Conservation (phyloP, 1,140 invertebrate species). For the Prorops nasuta region DNA sequence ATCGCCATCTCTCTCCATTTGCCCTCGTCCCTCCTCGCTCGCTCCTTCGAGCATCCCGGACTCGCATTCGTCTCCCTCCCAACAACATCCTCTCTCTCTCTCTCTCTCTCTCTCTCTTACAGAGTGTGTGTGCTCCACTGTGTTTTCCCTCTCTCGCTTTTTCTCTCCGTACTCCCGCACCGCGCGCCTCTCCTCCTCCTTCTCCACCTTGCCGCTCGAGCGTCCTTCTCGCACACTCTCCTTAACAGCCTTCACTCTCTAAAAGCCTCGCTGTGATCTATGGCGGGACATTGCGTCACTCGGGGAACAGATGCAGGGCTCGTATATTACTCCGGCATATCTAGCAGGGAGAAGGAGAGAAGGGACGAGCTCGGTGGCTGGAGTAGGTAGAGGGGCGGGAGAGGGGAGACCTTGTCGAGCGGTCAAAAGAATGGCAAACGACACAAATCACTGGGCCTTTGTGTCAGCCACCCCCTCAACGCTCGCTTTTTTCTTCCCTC, state of each 20-base stretch:
- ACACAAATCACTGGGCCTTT: slow-evolving; percentile 54
- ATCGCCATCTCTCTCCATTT: slow-evolving; percentile 17
- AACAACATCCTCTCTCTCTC: slow-evolving; percentile 11
- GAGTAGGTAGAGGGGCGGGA: slow-evolving; percentile 14
- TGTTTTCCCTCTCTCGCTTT: not conserved
- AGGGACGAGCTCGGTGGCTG: slow-evolving; percentile 4
- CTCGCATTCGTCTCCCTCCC: not conserved
- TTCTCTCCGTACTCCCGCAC: slow-evolving; percentile 16
- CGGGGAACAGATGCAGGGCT: slow-evolving; percentile 57
- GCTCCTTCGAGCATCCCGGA: not conserved
- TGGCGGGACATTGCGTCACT: slow-evolving; percentile 57
- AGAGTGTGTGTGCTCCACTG: too few species aligned
- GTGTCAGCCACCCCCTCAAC: slow-evolving; percentile 31
- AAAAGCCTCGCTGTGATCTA: slow-evolving; percentile 55
- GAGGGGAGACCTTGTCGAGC: slow-evolving; percentile 17
- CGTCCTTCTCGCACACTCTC: slow-evolving; percentile 31
- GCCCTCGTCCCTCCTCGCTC: not conserved
- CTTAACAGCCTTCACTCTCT: slow-evolving; percentile 53
- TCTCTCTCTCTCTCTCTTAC: too few species aligned
- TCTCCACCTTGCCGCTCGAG: slow-evolving; percentile 19
- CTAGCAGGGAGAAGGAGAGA: slow-evolving; percentile 29
- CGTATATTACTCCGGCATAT: slow-evolving; percentile 56
- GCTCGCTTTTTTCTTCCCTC: slow-evolving; percentile 28
- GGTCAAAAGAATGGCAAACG: slow-evolving; percentile 49
- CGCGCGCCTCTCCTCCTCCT: slow-evolving; percentile 12